These are phyloP conservation scores for Stichopus horrens DNA, from an alignment of 53 echinoderm and acorn worm species.

Conservation along the genomic window DNA sequence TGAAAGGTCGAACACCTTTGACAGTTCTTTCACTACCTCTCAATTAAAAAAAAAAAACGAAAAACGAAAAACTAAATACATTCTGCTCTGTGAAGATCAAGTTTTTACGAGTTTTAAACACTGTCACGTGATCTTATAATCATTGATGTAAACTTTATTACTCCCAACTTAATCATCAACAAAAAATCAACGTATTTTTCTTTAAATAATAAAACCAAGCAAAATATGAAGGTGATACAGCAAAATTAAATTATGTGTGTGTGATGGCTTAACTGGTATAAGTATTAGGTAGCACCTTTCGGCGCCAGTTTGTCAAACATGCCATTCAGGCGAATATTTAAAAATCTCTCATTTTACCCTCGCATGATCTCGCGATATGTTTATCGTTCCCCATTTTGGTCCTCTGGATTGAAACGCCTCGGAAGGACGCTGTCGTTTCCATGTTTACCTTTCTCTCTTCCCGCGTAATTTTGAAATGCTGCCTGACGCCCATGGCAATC, in stretches of 20 bases:
- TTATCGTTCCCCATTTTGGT: background rate
- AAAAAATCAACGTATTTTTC: background rate
- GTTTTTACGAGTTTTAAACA: too few species aligned
- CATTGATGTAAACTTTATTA: background rate
- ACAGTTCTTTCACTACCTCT: too few species aligned
- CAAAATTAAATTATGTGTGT: background rate
- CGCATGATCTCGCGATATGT: background rate
- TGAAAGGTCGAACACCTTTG: too few species aligned
- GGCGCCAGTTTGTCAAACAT: background rate
- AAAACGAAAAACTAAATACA: too few species aligned
- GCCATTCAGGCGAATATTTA: background rate
- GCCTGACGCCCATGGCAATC: conserved; percentile 36
- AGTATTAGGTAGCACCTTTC: background rate
- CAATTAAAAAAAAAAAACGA: too few species aligned
- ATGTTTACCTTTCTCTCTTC: conserved; percentile 35
- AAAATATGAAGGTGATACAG: background rate
- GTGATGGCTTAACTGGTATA: background rate
- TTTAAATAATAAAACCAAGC: background rate
- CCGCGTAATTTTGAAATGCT: conserved; percentile 31
- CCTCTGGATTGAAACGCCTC: background rate
- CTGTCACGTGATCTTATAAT: background rate
- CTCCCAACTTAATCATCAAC: background rate
- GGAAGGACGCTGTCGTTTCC: background rate
- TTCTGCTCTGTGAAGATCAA: too few species aligned
- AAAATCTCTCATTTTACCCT: too few species aligned